These are phyloP conservation scores for Coranthus polyacanthus DNA, from an alignment of 2,797 vertebrate genomes.

Conservation along the genomic window DNA sequence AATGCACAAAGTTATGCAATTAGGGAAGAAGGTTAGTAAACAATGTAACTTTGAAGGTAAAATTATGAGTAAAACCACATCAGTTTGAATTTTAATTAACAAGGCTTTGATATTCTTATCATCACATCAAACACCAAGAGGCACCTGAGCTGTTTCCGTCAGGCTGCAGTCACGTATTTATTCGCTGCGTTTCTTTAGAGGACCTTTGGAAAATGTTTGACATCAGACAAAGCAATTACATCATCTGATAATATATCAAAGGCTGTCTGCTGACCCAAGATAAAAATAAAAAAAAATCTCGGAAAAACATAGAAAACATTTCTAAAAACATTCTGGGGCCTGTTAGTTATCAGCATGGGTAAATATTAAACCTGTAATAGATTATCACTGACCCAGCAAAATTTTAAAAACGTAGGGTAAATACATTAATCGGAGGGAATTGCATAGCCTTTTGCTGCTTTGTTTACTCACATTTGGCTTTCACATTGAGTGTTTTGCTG, in stretches of 20 bases:
- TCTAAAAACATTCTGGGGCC: conserved; percentile 10
- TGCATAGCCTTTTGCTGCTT: conserved; percentile 4
- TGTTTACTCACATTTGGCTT: neutral
- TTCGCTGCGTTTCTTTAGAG: conserved; percentile 17
- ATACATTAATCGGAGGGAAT: conserved; percentile 16
- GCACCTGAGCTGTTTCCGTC: conserved; percentile 46
- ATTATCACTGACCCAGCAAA: conserved; percentile 12
- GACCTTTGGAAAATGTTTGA: conserved; percentile 42
- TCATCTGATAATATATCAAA: conserved; percentile 43
- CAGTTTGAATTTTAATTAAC: conserved; percentile 59
- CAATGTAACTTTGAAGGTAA: conserved; percentile 56
- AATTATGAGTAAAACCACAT: conserved; percentile 53
- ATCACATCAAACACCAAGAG: conserved; percentile 48
- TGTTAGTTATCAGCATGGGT: neutral
- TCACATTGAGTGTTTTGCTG: neutral
- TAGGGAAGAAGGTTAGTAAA: conserved; percentile 30
- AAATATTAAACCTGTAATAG: conserved; percentile 17
- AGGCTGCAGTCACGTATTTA: conserved; percentile 20
- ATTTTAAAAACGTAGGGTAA: neutral
- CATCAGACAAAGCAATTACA: conserved; percentile 49
- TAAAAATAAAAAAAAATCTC: conserved; percentile 17
- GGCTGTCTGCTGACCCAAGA: conserved; percentile 33
- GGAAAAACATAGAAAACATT: neutral
- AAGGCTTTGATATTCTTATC: conserved; percentile 64
- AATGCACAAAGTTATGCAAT: conserved; percentile 18